Conservation (phyloP, 2,113 vertebrate genomes). For the Thomomys bottae region DNA sequence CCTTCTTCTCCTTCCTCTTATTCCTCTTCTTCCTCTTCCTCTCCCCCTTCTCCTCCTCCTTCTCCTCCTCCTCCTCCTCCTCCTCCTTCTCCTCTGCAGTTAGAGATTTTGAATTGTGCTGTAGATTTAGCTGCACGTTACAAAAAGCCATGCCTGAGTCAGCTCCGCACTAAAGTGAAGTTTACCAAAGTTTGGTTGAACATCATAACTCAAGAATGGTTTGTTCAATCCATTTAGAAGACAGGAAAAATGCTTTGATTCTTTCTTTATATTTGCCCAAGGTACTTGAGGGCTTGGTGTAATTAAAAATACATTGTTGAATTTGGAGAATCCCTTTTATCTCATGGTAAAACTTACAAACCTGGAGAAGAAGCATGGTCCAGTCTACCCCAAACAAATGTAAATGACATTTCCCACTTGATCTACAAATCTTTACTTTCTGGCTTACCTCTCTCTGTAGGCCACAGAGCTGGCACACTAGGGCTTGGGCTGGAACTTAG, state of each 20-base stretch:
- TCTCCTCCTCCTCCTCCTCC: no score
- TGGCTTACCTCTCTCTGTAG: not conserved
- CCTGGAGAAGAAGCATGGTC: not conserved
- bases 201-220: constrained; percentile 69
- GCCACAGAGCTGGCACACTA: not conserved
- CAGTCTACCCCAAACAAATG: constrained; percentile 24
- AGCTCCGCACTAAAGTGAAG: constrained; percentile 73
- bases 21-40: constrained; percentile 40
- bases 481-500: no score
- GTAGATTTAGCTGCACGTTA: constrained; percentile 80
- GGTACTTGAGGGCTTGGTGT: not conserved
- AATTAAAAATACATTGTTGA: constrained; percentile 57
- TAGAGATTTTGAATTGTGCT: constrained; percentile 79
- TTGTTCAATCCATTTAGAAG: constrained; percentile 53
- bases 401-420: constrained; percentile 17
- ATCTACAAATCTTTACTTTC: constrained; percentile 25
- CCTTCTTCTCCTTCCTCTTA: constrained; percentile 7
- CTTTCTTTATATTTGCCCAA: constrained; percentile 54
- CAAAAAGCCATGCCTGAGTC: constrained; percentile 73
- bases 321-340: constrained; percentile 36
- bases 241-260: constrained; percentile 47
- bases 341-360: constrained; percentile 6
- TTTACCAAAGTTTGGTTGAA: constrained; percentile 69
- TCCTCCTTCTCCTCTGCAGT: no score
- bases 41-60: not conserved